Base-by-base conservation (phyloP, 2,797 vertebrate genomes). In the Leucoraja ocellata region DNA sequence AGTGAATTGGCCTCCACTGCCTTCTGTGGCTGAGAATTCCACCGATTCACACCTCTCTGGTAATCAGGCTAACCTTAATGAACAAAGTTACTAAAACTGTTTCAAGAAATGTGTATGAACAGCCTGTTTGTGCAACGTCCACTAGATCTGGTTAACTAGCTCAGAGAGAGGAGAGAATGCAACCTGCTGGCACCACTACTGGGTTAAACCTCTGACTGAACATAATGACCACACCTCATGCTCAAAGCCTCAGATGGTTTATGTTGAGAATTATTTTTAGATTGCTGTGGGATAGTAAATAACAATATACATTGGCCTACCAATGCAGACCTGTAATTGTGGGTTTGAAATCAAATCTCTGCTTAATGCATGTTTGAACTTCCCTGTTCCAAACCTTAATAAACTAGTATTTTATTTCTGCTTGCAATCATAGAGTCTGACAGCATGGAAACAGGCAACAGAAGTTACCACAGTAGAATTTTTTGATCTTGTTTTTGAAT, bases 71-170 rank as follows among this genome's bases (percentile, higher is more conserved):
- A 54, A 11, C 68, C 73, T 46, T 74, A 92, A 92, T 74, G 28
- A 92, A 58, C 74, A 71, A 74, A 74, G 39, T 76, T 39, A 58
- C 46, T 92, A 76, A 92, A 92, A 92, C 90, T 71, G 76, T 71
- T 92, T 92, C 36, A 74, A 90, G 4, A 68, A 74, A 92, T 28
- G 23, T 92, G 36, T 36, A 91, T 74, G 68, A 76, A 54, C 39
- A 73, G 68, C 73, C 90, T 76, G 90, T 92, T 92, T 54, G 28
- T 74, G 21, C 54, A 92, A 74, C 71, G 74, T 91, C 71, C 39
- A 92, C 68, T 58, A 71, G 21, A 54, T 92, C 71, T 92, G 73
- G 54, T 74, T 91, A 74, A 91, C 90, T 25, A 63, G 25, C 71
- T 92, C 54, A 25, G 13, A 76, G 65, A n/a, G 23, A n/a, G 32